phyloP scores from a whole-genome alignment of 2,888 invertebrate species.

The Tigriopus californicus region DNA sequence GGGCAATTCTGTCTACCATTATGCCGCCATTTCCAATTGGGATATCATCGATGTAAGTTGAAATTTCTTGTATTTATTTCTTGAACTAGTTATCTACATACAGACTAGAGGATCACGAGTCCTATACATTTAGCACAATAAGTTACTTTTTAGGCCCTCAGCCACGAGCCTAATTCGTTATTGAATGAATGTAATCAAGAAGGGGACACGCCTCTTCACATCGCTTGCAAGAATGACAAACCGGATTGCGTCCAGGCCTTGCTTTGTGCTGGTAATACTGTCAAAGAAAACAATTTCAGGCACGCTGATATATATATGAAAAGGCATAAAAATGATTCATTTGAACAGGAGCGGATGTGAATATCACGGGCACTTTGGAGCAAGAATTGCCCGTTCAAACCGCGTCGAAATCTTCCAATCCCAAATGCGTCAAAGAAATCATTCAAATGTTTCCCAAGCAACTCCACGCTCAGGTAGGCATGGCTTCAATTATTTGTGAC shows the following conservation, averaged over 20 bases:
- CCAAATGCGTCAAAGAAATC: constrained; percentile 45
- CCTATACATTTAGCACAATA: not conserved
- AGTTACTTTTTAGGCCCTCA: not conserved
- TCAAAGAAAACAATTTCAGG: too few species aligned
- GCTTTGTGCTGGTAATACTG: constrained; percentile 5
- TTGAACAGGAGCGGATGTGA: constrained; percentile 5
- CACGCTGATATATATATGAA: not conserved
- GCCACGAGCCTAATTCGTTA: not conserved
- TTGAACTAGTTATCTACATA: not conserved
- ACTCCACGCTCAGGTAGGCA: constrained; percentile 24
- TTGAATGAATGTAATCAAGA: not conserved
- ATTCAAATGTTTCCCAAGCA: constrained; percentile 49
- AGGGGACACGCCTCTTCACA: constrained; percentile 1
- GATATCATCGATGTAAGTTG: not conserved
- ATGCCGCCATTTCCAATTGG: not conserved
- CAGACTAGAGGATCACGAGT: not conserved
- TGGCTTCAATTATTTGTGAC: too few species aligned
- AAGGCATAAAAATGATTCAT: too few species aligned
- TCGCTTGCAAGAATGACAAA: constrained; percentile 2
- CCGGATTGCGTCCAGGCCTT: constrained; percentile 7
- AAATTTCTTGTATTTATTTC: not conserved
- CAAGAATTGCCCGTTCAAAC: constrained; percentile 18
- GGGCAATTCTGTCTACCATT: not conserved
- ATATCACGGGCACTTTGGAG: not conserved
- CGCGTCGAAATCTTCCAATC: constrained; percentile 18